A percentile compares a stretch with the other conserved stretches of the same genome.
These are phyloP conservation scores for Herpetotheres cachinnans DNA, from an alignment of 2,113 vertebrate species.

Conservation along the genomic window DNA sequence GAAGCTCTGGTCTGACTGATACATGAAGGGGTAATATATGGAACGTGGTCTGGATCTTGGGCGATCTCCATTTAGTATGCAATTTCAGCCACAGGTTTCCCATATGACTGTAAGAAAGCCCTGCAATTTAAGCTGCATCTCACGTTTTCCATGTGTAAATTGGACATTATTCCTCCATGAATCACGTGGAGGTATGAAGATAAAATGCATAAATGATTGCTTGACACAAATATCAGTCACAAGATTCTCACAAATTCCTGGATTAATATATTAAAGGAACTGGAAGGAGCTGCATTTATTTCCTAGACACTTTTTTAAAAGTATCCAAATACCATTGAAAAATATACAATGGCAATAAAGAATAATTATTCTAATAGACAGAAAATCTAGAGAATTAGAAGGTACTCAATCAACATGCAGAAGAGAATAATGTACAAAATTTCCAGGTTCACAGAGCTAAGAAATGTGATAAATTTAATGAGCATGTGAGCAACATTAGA, in stretches of 20 bases:
- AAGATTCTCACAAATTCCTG: neutral
- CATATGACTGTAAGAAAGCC: neutral
- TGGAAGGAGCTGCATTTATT: neutral
- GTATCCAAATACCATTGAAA: neutral
- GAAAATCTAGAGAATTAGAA: neutral
- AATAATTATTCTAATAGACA: neutral
- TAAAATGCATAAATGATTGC: neutral
- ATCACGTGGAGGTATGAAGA: neutral
- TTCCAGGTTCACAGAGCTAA: neutral
- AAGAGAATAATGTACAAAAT: neutral
- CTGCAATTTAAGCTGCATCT: neutral
- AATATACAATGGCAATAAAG: neutral
- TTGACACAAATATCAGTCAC: neutral
- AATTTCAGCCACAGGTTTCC: neutral
- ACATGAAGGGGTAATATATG: neutral
- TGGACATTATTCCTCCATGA: neutral
- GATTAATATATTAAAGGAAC: neutral
- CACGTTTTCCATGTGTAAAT: neutral
- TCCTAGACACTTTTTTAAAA: neutral
- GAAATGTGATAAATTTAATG: neutral
- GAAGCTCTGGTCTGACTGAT: neutral
- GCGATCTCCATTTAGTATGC: neutral
- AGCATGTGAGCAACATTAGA: neutral
- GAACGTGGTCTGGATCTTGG: neutral
- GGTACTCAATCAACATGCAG: neutral